Percentiles rank a stretch among this genome's conserved stretches.
Evolutionary conservation across 2,888 invertebrate species (phyloP).

Genomic region (Meiosimyza decipiens): DNA sequence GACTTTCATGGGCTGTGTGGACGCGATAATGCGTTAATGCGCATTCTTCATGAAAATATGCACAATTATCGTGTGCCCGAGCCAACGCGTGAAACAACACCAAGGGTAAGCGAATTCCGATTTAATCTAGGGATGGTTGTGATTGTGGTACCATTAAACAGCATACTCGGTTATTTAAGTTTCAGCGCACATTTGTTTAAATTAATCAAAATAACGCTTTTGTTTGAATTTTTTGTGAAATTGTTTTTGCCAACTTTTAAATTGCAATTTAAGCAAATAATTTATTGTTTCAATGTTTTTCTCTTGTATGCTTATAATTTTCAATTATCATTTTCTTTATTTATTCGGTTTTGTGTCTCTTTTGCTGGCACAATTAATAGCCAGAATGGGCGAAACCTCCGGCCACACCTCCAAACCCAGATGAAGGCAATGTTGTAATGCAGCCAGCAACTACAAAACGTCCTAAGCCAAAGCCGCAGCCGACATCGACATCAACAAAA

Average conservation of each 20-base stretch:
- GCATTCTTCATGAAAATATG: slow-evolving; percentile 80
- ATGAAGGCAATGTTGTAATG: slow-evolving; percentile 67
- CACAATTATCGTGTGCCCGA: slow-evolving; percentile 76
- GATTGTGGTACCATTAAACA: not conserved
- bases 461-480: slow-evolving; percentile 57
- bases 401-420: slow-evolving; percentile 73
- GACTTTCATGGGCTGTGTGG: slow-evolving; percentile 89
- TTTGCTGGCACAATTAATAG: slow-evolving; percentile 64
- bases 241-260: slow-evolving; percentile 11
- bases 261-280: slow-evolving; percentile 32
- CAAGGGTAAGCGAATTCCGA: slow-evolving; percentile 70
- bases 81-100: slow-evolving; percentile 74
- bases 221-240: slow-evolving; percentile 8
- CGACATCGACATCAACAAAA: slow-evolving; percentile 45
- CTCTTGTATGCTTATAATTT: not conserved
- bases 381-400: slow-evolving; percentile 87
- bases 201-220: slow-evolving; percentile 4
- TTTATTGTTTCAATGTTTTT: slow-evolving; percentile 31
- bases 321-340: slow-evolving; percentile 6
- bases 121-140: not conserved
- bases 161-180: slow-evolving; percentile 33
- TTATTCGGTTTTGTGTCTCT: slow-evolving; percentile 37
- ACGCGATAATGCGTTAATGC: slow-evolving; percentile 78
- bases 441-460: slow-evolving; percentile 56
- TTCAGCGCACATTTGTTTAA: not conserved